Evolutionary conservation across 2,888 invertebrate species (phyloP).

Genomic region (Elegia similella): DNA sequence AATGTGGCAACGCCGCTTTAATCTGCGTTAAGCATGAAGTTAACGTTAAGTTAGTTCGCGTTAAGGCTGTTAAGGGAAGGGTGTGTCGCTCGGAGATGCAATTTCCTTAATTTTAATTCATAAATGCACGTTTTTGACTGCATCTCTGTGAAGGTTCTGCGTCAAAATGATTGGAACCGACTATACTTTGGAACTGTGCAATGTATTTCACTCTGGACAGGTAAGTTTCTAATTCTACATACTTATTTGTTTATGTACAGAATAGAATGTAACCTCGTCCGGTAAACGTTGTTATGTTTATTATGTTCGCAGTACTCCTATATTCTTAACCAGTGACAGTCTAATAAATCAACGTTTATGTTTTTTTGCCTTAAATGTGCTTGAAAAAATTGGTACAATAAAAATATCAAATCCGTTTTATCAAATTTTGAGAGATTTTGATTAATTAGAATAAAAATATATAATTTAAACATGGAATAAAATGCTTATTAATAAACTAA

Average conservation of each 20-base stretch:
- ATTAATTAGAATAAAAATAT: too few relatives aligned
- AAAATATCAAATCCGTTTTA: too few relatives aligned
- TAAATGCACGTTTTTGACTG: constrained; percentile 29
- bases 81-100: constrained; percentile 43
- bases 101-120: constrained; percentile 35
- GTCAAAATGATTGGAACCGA: constrained; percentile 89
- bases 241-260: constrained; percentile 12
- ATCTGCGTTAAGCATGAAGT: constrained; percentile 52
- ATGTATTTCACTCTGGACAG: constrained; percentile 94
- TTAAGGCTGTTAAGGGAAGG: constrained; percentile 34
- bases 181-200: constrained; percentile 92
- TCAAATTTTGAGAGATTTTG: too few relatives aligned
- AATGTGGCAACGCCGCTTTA: constrained; percentile 63
- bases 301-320: background rate
- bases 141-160: constrained; percentile 22
- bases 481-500: too few relatives aligned
- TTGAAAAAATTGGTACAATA: too few relatives aligned
- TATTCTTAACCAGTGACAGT: too few relatives aligned
- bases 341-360: too few relatives aligned
- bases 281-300: background rate
- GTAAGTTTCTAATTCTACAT: constrained; percentile 68
- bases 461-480: too few relatives aligned
- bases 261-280: background rate
- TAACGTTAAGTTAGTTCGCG: constrained; percentile 53
- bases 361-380: too few relatives aligned